A percentile compares a stretch with the other conserved stretches of the same genome.
Conservation (phyloP, 2,797 vertebrate species). For the Octomys mimax region DNA sequence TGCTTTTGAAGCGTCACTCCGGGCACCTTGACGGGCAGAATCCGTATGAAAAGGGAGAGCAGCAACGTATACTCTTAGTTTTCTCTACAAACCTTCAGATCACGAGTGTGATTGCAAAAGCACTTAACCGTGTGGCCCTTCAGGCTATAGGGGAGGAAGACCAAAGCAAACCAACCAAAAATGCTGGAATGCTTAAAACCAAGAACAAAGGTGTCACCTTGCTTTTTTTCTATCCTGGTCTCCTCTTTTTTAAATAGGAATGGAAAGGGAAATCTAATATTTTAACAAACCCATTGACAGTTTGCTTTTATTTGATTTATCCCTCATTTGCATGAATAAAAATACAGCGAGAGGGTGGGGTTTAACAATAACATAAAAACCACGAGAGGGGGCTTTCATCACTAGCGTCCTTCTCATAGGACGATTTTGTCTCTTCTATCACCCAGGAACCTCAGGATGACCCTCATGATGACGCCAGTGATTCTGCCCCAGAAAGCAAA, state of each 20-base stretch:
- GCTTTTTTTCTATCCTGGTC: slow-evolving; percentile 47
- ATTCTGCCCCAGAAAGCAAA: background rate
- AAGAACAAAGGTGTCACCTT: slow-evolving; percentile 56
- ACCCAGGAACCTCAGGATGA: slow-evolving; percentile 54
- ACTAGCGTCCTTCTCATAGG: slow-evolving; percentile 85
- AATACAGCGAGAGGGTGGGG: slow-evolving; percentile 83
- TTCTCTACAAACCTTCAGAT: slow-evolving; percentile 83
- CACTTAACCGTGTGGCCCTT: slow-evolving; percentile 81
- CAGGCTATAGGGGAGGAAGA: slow-evolving; percentile 52
- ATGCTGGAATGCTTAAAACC: background rate
- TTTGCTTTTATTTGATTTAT: slow-evolving; percentile 85
- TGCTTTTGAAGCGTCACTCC: slow-evolving; percentile 86
- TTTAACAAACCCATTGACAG: slow-evolving; percentile 84
- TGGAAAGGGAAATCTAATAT: slow-evolving; percentile 62
- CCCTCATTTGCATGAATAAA: slow-evolving; percentile 85
- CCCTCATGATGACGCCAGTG: background rate
- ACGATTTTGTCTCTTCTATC: slow-evolving; percentile 85
- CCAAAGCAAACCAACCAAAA: slow-evolving; percentile 44
- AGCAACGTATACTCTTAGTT: slow-evolving; percentile 82
- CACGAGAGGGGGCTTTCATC: slow-evolving; percentile 82
- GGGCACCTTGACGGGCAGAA: slow-evolving; percentile 85
- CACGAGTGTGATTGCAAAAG: slow-evolving; percentile 81
- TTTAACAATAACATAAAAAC: slow-evolving; percentile 84
- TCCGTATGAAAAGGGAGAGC: slow-evolving; percentile 85
- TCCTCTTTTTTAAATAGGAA: slow-evolving; percentile 60